phyloP scores from a whole-genome alignment of 2,113 vertebrate species.

The Labrus mixtus region DNA sequence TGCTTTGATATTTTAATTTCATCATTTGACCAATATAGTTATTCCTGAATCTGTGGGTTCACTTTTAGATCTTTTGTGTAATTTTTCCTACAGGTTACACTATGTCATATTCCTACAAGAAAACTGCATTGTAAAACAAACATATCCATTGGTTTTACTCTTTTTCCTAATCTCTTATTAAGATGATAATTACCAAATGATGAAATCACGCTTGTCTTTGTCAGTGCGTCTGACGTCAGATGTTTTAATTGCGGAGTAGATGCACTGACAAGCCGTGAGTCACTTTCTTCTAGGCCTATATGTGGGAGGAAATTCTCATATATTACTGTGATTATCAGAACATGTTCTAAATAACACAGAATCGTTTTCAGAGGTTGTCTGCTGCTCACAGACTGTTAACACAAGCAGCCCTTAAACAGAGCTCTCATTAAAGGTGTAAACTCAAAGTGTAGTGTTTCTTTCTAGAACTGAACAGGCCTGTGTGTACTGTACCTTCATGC shows the following conservation, averaged over 20 bases:
- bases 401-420: not conserved
- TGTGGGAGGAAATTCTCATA: slow-evolving; percentile 13
- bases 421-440: slow-evolving; percentile 2
- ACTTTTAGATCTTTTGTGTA: not conserved
- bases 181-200: slow-evolving; percentile 57
- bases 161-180: not conserved
- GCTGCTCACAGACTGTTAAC: not conserved
- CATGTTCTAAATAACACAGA: not conserved
- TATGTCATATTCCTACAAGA: not conserved
- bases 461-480: slow-evolving; percentile 25
- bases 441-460: slow-evolving; percentile 8
- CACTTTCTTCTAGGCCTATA: slow-evolving; percentile 51
- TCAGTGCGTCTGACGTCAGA: slow-evolving; percentile 85
- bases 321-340: not conserved
- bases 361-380: not conserved
- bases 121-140: not conserved
- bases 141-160: not conserved
- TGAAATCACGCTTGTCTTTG: slow-evolving; percentile 77
- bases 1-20: not conserved
- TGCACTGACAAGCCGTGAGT: slow-evolving; percentile 30
- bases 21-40: not conserved
- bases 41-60: not conserved
- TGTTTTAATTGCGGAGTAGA: slow-evolving; percentile 55
- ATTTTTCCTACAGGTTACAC: not conserved
- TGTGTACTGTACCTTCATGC: not conserved